Evolutionary conservation across 2,888 invertebrate species (phyloP).

Genomic region (Elgonia sp.): DNA sequence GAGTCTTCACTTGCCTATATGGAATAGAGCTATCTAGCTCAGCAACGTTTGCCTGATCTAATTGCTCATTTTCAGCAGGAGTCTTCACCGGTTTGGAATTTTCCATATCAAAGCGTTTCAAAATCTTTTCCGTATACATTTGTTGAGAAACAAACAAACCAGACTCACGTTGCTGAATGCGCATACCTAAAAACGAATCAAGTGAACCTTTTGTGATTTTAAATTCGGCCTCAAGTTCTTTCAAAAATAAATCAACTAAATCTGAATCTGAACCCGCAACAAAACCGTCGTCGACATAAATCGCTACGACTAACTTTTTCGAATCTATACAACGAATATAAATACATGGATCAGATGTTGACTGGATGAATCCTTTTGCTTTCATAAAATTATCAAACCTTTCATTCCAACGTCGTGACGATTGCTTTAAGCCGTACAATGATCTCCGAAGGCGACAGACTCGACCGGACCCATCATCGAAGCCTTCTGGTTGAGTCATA

Average conservation of each 20-base stretch:
- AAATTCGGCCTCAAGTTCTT: no score
- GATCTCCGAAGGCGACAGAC: conserved; percentile 77
- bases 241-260: no score
- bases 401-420: not conserved
- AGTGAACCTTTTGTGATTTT: conserved; percentile 24
- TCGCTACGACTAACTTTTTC: conserved; percentile 68
- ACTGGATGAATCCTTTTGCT: conserved; percentile 69
- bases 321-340: conserved; percentile 55
- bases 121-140: conserved; percentile 67
- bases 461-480: conserved; percentile 19
- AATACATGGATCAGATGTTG: conserved; percentile 76
- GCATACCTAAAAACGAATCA: conserved; percentile 51
- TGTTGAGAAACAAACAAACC: conserved; percentile 73
- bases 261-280: no score
- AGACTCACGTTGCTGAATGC: conserved; percentile 60
- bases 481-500: conserved; percentile 38
- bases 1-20: no score
- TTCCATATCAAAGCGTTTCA: conserved; percentile 64
- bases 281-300: conserved; percentile 78
- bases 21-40: conserved; percentile 64
- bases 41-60: conserved; percentile 37
- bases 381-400: conserved; percentile 70
- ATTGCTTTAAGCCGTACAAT: conserved; percentile 74
- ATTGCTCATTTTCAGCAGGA: conserved; percentile 66
- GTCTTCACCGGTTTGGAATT: conserved; percentile 69